Percentiles rank a stretch among this genome's conserved stretches.
Evolutionary conservation across 2,888 invertebrate genomes (phyloP).

Genomic region (Thereva nobilitata): DNA sequence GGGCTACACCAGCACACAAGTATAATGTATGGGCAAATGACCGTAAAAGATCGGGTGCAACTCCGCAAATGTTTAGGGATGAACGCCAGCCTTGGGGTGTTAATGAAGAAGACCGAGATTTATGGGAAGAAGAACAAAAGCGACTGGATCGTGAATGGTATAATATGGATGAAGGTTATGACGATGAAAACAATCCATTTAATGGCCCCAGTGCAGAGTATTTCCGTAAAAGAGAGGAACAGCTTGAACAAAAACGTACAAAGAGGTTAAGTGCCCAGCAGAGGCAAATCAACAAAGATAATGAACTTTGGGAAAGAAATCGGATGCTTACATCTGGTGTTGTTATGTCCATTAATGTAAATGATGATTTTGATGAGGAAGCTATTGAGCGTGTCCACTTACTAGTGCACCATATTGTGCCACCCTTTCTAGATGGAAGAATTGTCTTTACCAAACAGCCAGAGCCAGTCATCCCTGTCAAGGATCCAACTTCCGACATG

Average conservation of each 20-base stretch:
- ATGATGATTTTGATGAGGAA: conserved; percentile 95
- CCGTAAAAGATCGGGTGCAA: conserved; percentile 68
- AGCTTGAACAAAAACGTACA: conserved; percentile 85
- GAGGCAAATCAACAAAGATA: conserved; percentile 96
- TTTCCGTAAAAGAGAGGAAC: conserved; percentile 89
- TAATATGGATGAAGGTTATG: conserved; percentile 90
- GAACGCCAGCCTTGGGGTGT: conserved; percentile 62
- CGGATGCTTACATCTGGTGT: conserved; percentile 95
- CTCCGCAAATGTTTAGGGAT: conserved; percentile 61
- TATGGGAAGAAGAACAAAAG: conserved; percentile 91
- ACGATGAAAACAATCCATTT: conserved; percentile 93
- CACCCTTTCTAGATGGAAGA: conserved; percentile 97
- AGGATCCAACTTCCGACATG: conserved; percentile 97
- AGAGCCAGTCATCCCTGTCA: conserved; percentile 95
- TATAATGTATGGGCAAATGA: conserved; percentile 79
- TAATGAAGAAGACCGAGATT: conserved; percentile 72
- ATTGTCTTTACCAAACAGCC: conserved; percentile 99
- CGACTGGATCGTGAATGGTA: conserved; percentile 97
- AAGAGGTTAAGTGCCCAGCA: conserved; percentile 94
- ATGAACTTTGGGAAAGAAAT: conserved; percentile 98
- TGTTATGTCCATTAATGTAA: conserved; percentile 84
- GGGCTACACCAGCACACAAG: conserved; percentile 82
- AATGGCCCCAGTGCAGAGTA: conserved; percentile 88
- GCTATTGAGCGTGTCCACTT: conserved; percentile 93
- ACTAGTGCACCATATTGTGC: conserved; percentile 96